Base-by-base conservation (phyloP, 1,140 invertebrate genomes). In the Papilio polyxenes region DNA sequence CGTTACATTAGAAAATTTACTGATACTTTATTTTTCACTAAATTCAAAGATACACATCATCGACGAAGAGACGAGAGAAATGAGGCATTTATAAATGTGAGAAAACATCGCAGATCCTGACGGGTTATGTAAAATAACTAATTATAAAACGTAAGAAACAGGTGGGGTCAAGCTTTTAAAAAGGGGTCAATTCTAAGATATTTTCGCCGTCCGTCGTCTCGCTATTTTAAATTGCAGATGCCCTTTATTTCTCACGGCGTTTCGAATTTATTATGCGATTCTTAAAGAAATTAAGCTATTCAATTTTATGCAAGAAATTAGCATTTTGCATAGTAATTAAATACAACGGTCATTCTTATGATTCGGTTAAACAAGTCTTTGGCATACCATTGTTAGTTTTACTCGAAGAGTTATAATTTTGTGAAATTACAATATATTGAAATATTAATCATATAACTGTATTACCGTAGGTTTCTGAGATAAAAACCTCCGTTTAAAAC, bases 131-230 rank as follows among this genome's bases (percentile, higher is more conserved):
- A 84, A 84, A 84, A 51, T 83, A 84, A 86, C 20, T 79, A 83
- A 83, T 87, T 86, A 89, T 87, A 85, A 84, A 72, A 89, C 83
- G 86, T 81, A 72, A 82, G 69, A 84, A 86, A 88, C 91, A 92
- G 90, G 89, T 91, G 89, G 80, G 89, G 90, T 90, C 88, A 91
- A 80, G 23, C 69, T 74, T 31, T 49, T 75, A 44, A 11, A 84
- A 88, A 91, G 88, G 87, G 89, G 87, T 89, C 83, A 86, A 85
- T 80, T 79, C 51, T 80, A 53, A 81, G 80, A 72, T 75, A 23
- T 23, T 44, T 59, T 77, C 80, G 56, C 49, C 7, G 11, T 48
- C 37, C 53, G 48, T 80, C 53, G 48, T 80, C 72, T 62, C 44
- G 69, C 72, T 85, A 31, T 85, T 88, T 87, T 83, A 82, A 87